Base-by-base conservation (phyloP, 2,797 vertebrate genomes). In the Chloroceryle inda region DNA sequence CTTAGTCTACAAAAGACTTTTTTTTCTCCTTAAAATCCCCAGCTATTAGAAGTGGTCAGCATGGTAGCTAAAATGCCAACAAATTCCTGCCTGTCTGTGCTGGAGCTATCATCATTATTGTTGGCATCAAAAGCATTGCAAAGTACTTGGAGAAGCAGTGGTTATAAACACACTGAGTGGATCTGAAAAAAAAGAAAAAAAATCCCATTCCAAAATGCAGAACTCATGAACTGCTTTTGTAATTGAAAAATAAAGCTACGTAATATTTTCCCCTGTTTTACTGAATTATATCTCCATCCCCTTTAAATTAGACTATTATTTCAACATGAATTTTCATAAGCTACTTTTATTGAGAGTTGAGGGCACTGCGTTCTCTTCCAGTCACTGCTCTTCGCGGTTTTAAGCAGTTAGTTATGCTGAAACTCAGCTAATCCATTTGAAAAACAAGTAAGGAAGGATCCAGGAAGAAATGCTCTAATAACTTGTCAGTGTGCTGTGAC, bases 281-380 rank as follows among this genome's bases (percentile, higher is more conserved):
- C 21, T 38, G 64, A 72, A 31, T 81, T 88, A 22, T 38, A 5
- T n/a, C 9, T 56, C 23, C 37, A 44, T 45, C 4, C 13, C n/a
- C 20, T 75, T 86, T 86, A 72, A 92, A 84, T 78, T 53, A 78
- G 17, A 23, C 40, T 50, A 6, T 68, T 78, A 61, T 56, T 79
- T 80, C 61, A 66, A 81, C n/a, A 13, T 33, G 44, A 85, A 47
- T 94, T 89, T 88, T 89, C 38, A 6, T 88, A 59, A 91, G 47
- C 69, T 66, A 47, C 50, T 78, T 79, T 55, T 75, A 20, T 13
- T 24, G 37, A 71, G 35, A 44, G 20, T 33, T 50, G 35, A 85
- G 42, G 35, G 31, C 35, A 73, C 31, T 68, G 26, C 50, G 44
- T 97, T 93, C 64, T 90, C 58, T 96, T 96, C 83, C 83, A 92